Evolutionary conservation across 2,888 invertebrate genomes (phyloP).

Genomic region (Tillus elongatus): DNA sequence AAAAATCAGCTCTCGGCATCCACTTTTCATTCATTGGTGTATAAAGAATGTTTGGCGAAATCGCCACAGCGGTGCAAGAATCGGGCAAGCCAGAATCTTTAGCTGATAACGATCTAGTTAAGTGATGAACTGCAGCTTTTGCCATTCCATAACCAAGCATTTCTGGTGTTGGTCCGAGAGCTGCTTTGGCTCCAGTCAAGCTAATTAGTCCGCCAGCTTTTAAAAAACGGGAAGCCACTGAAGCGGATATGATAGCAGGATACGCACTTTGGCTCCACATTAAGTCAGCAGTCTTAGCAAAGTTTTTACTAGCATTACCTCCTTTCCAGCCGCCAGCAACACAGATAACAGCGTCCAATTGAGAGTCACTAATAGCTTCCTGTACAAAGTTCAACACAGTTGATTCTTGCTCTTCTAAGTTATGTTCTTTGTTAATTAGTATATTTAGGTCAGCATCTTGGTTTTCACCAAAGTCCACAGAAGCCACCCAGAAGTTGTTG

Average conservation of each 20-base stretch:
- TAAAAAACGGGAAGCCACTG: constrained; percentile 75
- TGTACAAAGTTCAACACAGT: constrained; percentile 16
- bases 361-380: constrained; percentile 66
- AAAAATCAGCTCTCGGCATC: constrained; percentile 89
- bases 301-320: constrained; percentile 84
- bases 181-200: constrained; percentile 94
- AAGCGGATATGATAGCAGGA: constrained; percentile 85
- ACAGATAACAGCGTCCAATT: constrained; percentile 92
- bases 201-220: constrained; percentile 85
- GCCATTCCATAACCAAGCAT: constrained; percentile 64
- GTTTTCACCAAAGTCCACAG: constrained; percentile 38
- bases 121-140: constrained; percentile 91
- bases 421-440: constrained; percentile 65
- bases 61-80: constrained; percentile 66
- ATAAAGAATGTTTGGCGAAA: constrained; percentile 88
- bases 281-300: constrained; percentile 80
- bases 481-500: constrained; percentile 60
- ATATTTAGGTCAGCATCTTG: constrained; percentile 80
- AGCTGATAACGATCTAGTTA: constrained; percentile 77
- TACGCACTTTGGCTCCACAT: constrained; percentile 99
- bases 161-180: constrained; percentile 69
- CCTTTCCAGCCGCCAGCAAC: constrained; percentile 99
- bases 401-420: constrained; percentile 61
- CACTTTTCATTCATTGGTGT: constrained; percentile 98
- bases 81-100: constrained; percentile 78